Conservation (phyloP, 2,888 invertebrate species). For the Drosophila emarginata region DNA sequence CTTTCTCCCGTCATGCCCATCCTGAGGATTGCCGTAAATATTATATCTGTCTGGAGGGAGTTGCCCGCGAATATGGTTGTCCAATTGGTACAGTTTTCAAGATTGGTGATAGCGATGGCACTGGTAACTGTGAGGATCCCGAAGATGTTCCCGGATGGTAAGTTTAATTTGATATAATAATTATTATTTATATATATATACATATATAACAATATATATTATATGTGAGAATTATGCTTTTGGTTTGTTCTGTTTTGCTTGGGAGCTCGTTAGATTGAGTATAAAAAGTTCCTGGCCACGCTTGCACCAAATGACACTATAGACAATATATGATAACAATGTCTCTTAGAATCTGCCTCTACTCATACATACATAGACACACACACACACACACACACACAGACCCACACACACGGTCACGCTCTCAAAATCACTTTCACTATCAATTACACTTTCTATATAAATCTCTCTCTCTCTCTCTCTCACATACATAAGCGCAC, state of each 20-base stretch:
- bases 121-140: constrained; percentile 96
- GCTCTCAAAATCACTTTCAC: constrained; percentile 31
- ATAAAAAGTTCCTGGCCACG: constrained; percentile 41
- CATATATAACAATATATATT: constrained; percentile 30
- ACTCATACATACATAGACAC: constrained; percentile 11
- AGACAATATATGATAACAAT: background rate
- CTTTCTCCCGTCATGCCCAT: constrained; percentile 97
- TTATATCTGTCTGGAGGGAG: constrained; percentile 95
- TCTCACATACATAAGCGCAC: constrained; percentile 19
- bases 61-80: constrained; percentile 96
- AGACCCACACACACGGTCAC: constrained; percentile 45
- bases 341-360: background rate
- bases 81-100: constrained; percentile 98
- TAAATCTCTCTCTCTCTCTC: constrained; percentile 27
- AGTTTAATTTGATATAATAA: constrained; percentile 82
- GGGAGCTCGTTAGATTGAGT: constrained; percentile 36
- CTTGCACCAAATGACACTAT: constrained; percentile 44
- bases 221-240: constrained; percentile 4
- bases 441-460: constrained; percentile 17
- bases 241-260: constrained; percentile 55
- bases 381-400: too few species aligned
- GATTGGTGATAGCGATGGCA: constrained; percentile 94
- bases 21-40: constrained; percentile 97
- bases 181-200: background rate
- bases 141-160: constrained; percentile 98